Evolutionary conservation across 2,113 vertebrate genomes (phyloP), one percentile per base, ranked within the genome.

Genomic region (Eclectus roratus): DNA sequence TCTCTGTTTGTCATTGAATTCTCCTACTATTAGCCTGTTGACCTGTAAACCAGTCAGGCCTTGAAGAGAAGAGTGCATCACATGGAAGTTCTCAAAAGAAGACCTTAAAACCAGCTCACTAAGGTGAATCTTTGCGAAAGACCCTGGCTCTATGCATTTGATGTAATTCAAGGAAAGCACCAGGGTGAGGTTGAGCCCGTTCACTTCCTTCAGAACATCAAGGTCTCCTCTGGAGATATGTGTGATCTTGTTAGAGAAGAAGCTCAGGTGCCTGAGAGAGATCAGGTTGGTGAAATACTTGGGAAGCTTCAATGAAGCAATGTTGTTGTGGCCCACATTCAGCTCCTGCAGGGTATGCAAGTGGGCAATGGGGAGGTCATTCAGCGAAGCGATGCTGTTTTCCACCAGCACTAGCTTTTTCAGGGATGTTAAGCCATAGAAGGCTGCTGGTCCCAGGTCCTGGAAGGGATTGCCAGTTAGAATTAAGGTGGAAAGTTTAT

Each of bases 131-230:
- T 77, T 94, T 21, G 88, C 80, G 82, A 98, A 98, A 50, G 97
- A 83, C 33, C 93, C 96, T 4, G 64, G 91, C 70, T 98, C 58
- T 18, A 99, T 98, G 43, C 93, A 72, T n/a, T 97, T 87, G 77
- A 99, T 97, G 29, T 85, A 52, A 66, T 99, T 98, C 55, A 97
- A 41, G 56, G 97, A 98, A 28, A 99, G 93, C 18, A 98, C 98
- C 84, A 98, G 77, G 1, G 98, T 98, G 43, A 98, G 95, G 70
- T 98, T 98, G 65, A 46, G 33, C 11, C 69, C 77, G 7, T 74
- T 79, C 16, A 17, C 91, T 86, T 82, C 56, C 81, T 37, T 91
- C 49, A 98, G 92, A 44, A 93, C 71, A 33, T 95, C 93, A 3
- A 98, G 87, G 46, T 98, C 98, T 81, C 84, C 79, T 28, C 49